Percentiles rank a stretch among this genome's conserved stretches.
Conservation (phyloP, 2,113 vertebrate species). For the Tupaia chinensis region DNA sequence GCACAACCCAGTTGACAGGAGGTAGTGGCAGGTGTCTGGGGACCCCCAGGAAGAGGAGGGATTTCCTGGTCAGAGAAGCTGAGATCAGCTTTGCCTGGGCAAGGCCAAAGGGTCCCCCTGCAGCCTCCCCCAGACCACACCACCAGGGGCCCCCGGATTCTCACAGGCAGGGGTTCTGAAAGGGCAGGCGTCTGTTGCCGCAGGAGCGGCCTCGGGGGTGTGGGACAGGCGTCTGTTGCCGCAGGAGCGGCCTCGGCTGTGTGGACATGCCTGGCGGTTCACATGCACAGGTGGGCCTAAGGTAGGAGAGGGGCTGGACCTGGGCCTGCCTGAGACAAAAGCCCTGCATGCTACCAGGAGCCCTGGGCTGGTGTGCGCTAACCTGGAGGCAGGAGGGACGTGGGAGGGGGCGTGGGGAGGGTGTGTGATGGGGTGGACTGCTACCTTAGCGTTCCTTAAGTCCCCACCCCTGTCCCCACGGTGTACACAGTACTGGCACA, state of each 20-base stretch:
- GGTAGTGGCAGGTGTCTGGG: not conserved
- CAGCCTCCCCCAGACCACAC: slow-evolving; percentile 21
- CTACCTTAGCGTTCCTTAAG: not conserved
- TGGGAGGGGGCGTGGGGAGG: no score
- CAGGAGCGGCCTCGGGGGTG: not conserved
- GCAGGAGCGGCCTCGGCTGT: no score
- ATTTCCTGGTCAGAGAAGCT: not conserved
- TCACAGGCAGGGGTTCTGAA: slow-evolving; percentile 41
- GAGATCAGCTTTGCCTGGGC: no score
- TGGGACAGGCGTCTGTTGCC: no score
- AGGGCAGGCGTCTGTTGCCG: not conserved
- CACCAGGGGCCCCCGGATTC: not conserved
- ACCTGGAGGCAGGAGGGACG: not conserved
- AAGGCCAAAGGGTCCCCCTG: not conserved
- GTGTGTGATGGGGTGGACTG: not conserved
- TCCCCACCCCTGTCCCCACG: not conserved
- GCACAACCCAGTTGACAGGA: not conserved
- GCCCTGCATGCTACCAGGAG: not conserved
- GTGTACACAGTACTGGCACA: not conserved
- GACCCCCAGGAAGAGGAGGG: not conserved
- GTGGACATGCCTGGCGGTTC: no score
- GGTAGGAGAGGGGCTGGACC: not conserved
- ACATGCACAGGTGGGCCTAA: no score
- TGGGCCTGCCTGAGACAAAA: not conserved
- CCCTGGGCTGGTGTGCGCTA: not conserved